These are phyloP conservation scores for Semibalanus balanoides DNA, from an alignment of 1,140 invertebrate species.

Conservation along the genomic window DNA sequence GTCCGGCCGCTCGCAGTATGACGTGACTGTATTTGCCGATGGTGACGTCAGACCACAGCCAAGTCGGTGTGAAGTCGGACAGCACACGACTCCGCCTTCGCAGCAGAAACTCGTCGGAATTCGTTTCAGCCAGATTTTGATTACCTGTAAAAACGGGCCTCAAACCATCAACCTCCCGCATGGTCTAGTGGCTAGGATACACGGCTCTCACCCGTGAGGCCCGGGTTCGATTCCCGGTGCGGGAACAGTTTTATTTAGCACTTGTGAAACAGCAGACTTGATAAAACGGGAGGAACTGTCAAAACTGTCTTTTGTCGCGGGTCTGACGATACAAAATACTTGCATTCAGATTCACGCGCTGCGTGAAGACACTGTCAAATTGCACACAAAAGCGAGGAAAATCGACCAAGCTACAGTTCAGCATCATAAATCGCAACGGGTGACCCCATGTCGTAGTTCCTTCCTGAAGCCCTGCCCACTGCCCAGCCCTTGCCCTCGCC, in stretches of 20 bases:
- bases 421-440: too few relatives aligned
- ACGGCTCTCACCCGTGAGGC: slow-evolving; percentile 22
- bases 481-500: neutral
- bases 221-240: slow-evolving; percentile 23
- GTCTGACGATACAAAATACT: too few relatives aligned
- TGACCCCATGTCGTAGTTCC: too few relatives aligned
- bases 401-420: too few relatives aligned
- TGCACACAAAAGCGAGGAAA: too few relatives aligned
- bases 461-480: too few relatives aligned
- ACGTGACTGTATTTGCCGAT: neutral
- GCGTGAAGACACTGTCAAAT: too few relatives aligned
- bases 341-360: too few relatives aligned
- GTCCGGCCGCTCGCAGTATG: neutral
- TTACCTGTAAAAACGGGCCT: neutral
- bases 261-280: too few relatives aligned
- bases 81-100: neutral
- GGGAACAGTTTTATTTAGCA: slow-evolving; percentile 19
- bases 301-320: too few relatives aligned
- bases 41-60: neutral
- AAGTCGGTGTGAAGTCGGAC: neutral
- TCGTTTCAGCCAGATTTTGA: neutral
- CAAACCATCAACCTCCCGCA: slow-evolving; percentile 14
- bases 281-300: too few relatives aligned
- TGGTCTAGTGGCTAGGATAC: slow-evolving; percentile 24
- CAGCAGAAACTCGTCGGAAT: neutral